Conservation (phyloP, 1,140 invertebrate genomes). For the Bursaphelenchus mucronatus region DNA sequence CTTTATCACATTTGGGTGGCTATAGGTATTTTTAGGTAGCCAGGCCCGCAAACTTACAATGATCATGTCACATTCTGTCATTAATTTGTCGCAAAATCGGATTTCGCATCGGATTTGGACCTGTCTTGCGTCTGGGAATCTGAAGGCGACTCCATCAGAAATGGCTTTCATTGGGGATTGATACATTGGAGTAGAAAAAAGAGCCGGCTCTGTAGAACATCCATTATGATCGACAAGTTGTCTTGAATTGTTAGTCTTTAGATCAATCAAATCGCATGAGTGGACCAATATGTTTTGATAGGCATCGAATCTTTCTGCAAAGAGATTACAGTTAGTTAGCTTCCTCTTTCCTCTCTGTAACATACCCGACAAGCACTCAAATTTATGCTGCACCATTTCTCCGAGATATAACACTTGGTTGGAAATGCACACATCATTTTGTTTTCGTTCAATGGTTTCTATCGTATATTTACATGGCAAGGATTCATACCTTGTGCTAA, state of each 20-base stretch:
- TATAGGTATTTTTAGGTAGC: constrained; percentile 1
- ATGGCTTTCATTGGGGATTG: constrained; percentile 25
- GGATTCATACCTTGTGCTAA: constrained; percentile 24
- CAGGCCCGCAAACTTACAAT: background rate
- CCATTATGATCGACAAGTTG: constrained; percentile 44
- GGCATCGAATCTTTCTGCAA: constrained; percentile 39
- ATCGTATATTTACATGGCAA: constrained; percentile 36
- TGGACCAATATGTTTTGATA: constrained; percentile 43
- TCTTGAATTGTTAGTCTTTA: constrained; percentile 23
- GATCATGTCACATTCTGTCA: constrained; percentile 46
- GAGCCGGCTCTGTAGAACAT: constrained; percentile 31
- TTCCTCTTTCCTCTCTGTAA: constrained; percentile 8
- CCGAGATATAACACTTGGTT: constrained; percentile 25
- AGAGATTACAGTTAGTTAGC: constrained; percentile 1
- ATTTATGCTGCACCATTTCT: constrained; percentile 32
- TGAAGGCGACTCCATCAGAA: constrained; percentile 24
- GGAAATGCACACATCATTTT: constrained; percentile 5
- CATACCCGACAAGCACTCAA: constrained; percentile 41
- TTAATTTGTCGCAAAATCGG: constrained; percentile 35
- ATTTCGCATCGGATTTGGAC: constrained; percentile 30
- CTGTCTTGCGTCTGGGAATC: constrained; percentile 28
- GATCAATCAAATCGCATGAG: constrained; percentile 29
- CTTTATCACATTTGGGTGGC: constrained; percentile 36
- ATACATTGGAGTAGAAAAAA: constrained; percentile 35
- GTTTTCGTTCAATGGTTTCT: constrained; percentile 1